These are phyloP conservation scores for Drosophila micromelanica DNA, from an alignment of 1,140 invertebrate species.

Conservation along the genomic window DNA sequence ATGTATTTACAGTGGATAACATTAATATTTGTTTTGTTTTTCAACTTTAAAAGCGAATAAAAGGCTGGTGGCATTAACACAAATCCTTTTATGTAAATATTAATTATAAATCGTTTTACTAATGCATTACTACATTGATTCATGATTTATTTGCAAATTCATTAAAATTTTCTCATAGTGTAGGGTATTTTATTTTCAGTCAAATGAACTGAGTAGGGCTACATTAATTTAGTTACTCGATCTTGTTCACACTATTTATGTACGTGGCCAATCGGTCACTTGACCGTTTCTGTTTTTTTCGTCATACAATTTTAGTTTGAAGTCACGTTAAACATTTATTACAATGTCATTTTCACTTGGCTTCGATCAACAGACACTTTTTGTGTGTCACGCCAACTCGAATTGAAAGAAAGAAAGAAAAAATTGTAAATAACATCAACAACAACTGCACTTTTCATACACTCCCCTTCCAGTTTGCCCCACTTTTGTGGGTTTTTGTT, in stretches of 20 bases:
- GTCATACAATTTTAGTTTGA: conserved; percentile 58
- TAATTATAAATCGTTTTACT: too few relatives aligned
- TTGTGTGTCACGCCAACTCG: conserved; percentile 32
- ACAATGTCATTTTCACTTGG: conserved; percentile 63
- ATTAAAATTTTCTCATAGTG: background rate
- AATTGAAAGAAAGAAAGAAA: background rate
- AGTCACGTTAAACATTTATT: conserved; percentile 72
- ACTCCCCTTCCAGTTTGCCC: conserved; percentile 19
- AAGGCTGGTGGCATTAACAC: too few relatives aligned
- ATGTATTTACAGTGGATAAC: too few relatives aligned
- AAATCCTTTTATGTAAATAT: too few relatives aligned
- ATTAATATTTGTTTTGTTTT: too few relatives aligned
- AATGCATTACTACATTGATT: too few relatives aligned
- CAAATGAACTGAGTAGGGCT: background rate
- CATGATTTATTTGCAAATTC: too few relatives aligned
- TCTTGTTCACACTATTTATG: conserved; percentile 59
- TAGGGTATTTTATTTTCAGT: background rate
- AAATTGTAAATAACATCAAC: conserved; percentile 21
- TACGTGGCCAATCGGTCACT: conserved; percentile 16
- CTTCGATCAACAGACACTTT: conserved; percentile 37
- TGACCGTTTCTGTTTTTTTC: background rate
- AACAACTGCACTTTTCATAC: conserved; percentile 22
- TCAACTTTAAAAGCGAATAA: too few relatives aligned
- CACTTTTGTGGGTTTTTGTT: conserved; percentile 30
- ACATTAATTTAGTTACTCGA: conserved; percentile 44